phyloP scores from a whole-genome alignment of 2,888 invertebrate genomes.

The Fragum whitleyi region DNA sequence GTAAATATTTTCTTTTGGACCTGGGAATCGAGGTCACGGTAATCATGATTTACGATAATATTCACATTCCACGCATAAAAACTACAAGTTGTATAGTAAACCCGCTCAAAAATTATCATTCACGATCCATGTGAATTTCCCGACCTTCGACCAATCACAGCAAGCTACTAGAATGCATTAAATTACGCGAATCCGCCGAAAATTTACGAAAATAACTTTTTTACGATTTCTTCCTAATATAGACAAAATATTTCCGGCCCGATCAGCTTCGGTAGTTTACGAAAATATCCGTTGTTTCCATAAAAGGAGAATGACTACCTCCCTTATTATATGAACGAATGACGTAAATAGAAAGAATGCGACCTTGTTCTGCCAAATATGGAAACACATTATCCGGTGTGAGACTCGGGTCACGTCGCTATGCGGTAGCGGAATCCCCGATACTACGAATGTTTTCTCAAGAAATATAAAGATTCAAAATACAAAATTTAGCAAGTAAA shows the following conservation, averaged over 20 bases:
- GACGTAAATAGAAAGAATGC: conserved; percentile 71
- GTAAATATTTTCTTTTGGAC: conserved; percentile 2
- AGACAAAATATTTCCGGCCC: conserved; percentile 59
- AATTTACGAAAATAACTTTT: conserved; percentile 12
- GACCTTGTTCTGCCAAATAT: conserved; percentile 78
- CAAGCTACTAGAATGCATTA: conserved; percentile 15
- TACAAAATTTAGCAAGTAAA: conserved; percentile 15
- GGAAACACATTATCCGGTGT: conserved; percentile 74
- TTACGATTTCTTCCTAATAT: conserved; percentile 64
- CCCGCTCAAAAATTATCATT: conserved; percentile 12
- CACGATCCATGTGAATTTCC: conserved; percentile 22
- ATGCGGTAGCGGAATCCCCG: conserved; percentile 8
- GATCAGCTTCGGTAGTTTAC: conserved; percentile 52
- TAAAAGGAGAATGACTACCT: conserved; percentile 66
- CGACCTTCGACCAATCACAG: conserved; percentile 29
- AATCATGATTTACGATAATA: conserved; percentile 3
- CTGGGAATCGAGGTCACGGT: conserved; percentile 3
- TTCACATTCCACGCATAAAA: background rate
- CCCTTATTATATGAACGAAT: conserved; percentile 43
- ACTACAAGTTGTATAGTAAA: background rate
- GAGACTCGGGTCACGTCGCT: conserved; percentile 6
- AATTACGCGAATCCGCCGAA: conserved; percentile 6
- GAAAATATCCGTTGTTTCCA: conserved; percentile 64
- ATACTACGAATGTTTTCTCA: conserved; percentile 71
- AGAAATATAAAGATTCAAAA: background rate